Base-by-base conservation (phyloP, 2,113 vertebrate genomes). In the Nettapus auritus region DNA sequence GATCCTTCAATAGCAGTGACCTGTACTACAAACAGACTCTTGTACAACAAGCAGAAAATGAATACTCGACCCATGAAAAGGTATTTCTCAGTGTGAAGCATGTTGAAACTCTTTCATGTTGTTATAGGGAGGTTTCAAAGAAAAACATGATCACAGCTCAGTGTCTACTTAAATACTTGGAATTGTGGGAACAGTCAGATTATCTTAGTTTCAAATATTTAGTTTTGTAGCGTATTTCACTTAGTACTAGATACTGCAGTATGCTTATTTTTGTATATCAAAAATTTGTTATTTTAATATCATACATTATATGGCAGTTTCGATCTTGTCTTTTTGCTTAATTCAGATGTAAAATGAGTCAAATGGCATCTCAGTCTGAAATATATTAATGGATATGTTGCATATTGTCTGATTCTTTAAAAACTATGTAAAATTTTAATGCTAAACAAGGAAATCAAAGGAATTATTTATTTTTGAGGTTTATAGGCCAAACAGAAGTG, bases 41-140 rank as follows among this genome's bases (percentile, higher is more conserved):
- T 99, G 19, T 99, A 99, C 97, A 99, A 99, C 97, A 99, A 98
- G 88, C 99, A 99, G 94, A 99, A 99, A 98, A 99, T 99, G 99
- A 99, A 99, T 94, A 99, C 99, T 10, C 98, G 97, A 68, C 98
- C 99, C 10, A 99, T 99, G 99, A 99, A 99, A 98, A 97, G 99
- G 99, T 98, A 97, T 31, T 48, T 83, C 59, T 78, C 73, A 82
- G 6, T 87, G 14, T 80, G 67, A 78, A 71, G 20, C 3, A 0
- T 8, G n/a, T 50, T 79, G 33, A 84, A 44, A 15, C 44, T 83
- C 70, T 21, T 70, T 60, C 34, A 42, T 56, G 68, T 73, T 38
- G 22, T 75, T 59, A 36, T 55, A 9, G 5, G 33, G 42, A 8
- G 10, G 4, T 59, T 75, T 86, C 13, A n/a, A 59, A 82, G 5